phyloP scores from a whole-genome alignment of 2,113 vertebrate genomes.

The Nibea coibor region DNA sequence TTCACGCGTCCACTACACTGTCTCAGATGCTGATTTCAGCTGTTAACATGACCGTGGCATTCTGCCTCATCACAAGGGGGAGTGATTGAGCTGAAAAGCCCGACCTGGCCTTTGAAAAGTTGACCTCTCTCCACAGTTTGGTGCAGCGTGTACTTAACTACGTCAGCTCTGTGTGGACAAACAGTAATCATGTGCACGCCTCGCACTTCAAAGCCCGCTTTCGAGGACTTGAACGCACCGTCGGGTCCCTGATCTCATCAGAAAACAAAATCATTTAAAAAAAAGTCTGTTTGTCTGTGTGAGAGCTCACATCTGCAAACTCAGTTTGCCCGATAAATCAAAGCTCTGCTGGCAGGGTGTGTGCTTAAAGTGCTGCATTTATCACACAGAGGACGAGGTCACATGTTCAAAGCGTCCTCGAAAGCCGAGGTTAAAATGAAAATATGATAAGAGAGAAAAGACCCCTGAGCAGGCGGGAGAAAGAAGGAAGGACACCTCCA shows the following conservation, averaged over 20 bases:
- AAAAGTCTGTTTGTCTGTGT: no score
- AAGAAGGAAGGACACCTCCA: constrained; percentile 2
- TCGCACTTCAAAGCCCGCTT: background rate
- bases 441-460: constrained; percentile 20
- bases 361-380: constrained; percentile 11
- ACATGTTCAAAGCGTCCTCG: background rate
- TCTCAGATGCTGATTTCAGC: background rate
- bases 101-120: background rate
- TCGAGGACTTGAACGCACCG: background rate
- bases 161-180: background rate
- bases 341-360: constrained; percentile 5
- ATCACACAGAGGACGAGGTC: constrained; percentile 37
- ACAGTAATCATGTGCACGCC: background rate
- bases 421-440: constrained; percentile 27
- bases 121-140: background rate
- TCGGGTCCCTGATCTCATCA: background rate
- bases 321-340: background rate
- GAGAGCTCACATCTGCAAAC: constrained; percentile 9
- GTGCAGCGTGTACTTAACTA: background rate
- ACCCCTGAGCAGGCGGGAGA: background rate
- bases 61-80: constrained; percentile 50
- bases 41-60: background rate
- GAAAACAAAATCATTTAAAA: background rate
- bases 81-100: constrained; percentile 32
- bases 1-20: background rate